Base-by-base conservation (phyloP, 2,888 invertebrate genomes). In the Dorcus hopei region DNA sequence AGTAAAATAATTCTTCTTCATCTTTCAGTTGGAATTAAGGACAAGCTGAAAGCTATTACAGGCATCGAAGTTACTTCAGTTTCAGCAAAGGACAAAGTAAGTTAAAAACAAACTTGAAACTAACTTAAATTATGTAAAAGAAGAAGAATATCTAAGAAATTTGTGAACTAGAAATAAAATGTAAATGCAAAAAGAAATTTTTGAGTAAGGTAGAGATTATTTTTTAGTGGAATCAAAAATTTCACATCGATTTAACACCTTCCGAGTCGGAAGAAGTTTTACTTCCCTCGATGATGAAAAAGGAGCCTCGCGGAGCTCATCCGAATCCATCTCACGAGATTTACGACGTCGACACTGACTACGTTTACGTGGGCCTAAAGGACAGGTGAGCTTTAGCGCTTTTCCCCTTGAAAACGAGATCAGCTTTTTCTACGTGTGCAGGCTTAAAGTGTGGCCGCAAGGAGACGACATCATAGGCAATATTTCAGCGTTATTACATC, bases 301-400 rank as follows among this genome's bases (percentile, higher is more conserved):
- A 79, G 58, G 77, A 75, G 63, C 77, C 78, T 2, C 63, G 74
- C 38, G 75, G 74, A 9, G 71, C 70, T 2, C 73, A 75, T 64
- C 75, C 77, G 23, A 71, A 75, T 65, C 74, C 75, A 9, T 49
- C 61, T 26, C 72, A 72, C 16, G 68, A 69, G 14, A 63, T 68
- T 19, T 78, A 83, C 69, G 85, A 86, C 72, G 87, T 90, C 48
- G 91, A 93, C 71, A 85, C 89, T 16, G 89, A 90, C 66, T 90
- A 88, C 72, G 88, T 92, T 2, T 91, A 90, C 75, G 87, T 95
- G 60, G 82, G 85, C 66, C 87, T 93, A 62, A 87, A 88, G 72
- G 86, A 89, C 72, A 84, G 85, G 88, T 90, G 80, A 81, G 77
- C 74, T 33, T 33, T 33, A 33, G 26, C 26, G 26, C 26, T 33